Percentiles rank a stretch among this genome's conserved stretches.
Evolutionary conservation across 2,113 vertebrate genomes (phyloP).

Genomic region (Pontoporia blainvillei): DNA sequence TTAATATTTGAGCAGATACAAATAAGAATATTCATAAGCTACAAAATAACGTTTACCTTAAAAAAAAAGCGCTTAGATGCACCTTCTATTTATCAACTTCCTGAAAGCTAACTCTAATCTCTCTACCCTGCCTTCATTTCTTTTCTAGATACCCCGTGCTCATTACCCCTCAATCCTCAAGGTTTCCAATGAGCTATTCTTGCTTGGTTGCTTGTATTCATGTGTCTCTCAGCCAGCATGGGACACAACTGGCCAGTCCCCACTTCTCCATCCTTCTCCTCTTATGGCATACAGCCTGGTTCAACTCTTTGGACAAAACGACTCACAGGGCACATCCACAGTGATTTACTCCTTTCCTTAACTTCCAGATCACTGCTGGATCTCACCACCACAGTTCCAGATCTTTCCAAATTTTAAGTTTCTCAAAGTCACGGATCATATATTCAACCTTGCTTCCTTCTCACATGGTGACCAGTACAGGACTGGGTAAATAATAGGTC

Average conservation of each 20-base stretch:
- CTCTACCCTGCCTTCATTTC: background rate
- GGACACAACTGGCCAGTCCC: background rate
- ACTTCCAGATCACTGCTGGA: background rate
- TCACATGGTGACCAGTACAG: background rate
- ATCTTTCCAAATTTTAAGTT: background rate
- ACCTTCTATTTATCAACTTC: background rate
- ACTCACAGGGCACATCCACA: background rate
- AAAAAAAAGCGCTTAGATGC: background rate
- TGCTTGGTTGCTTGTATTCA: background rate
- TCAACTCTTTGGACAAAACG: background rate
- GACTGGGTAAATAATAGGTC: background rate
- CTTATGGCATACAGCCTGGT: no score
- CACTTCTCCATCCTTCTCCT: background rate
- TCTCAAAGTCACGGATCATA: background rate
- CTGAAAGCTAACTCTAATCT: background rate
- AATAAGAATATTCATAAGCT: background rate
- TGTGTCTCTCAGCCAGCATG: background rate
- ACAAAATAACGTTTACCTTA: background rate
- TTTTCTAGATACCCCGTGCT: background rate
- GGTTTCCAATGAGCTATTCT: background rate
- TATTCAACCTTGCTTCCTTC: background rate
- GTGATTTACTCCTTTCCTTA: background rate
- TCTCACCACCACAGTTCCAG: background rate
- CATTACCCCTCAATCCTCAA: background rate
- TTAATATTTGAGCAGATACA: background rate